Base-by-base conservation (phyloP, 2,888 invertebrate species). In the Drosophila macrospina region DNA sequence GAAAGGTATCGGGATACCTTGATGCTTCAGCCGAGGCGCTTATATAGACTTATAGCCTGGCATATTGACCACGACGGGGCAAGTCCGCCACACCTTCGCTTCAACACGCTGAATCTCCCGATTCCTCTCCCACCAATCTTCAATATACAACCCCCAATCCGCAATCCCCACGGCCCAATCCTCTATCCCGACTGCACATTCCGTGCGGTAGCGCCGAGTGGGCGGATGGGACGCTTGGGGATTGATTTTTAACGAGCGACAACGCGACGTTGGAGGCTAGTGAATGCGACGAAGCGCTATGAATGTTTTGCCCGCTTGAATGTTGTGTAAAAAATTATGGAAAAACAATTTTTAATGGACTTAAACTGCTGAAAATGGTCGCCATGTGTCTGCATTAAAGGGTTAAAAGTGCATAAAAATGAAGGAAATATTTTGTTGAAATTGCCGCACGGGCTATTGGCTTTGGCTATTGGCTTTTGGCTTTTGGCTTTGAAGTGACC, bases 231-330 rank as follows among this genome's bases (percentile, higher is more conserved):
- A 34, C 63, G 47, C 62, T 76, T 76, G 89, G 88, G 89, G 89
- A 86, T 86, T 86, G 85, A 86, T 86, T 86, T 86, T 86, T 86
- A 86, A 86, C 85, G 85, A 86, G 89, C 89, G 65, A 56, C 76
- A 67, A 51, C 47, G 41, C 42, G 24, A 30, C 16, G 34, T 45
- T 34, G 57, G 74, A 41, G 55, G 55, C 70, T 70, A 59, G 62
- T 65, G 78, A 32, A 54, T 42, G 48, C 65, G 51, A 59, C 55
- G 73, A 64, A 68, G 68, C 66, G 65, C 74, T 76, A 71, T 72
- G 61, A 69, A 71, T 71, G 67, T 77, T 69, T 75, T 63, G 62
- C 55, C 48, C 59, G 60, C 78, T 80, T 62, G 36, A 78, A 68
- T 74, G 71, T 57, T 56, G 54, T 45, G 59, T 42, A 69, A 74